These are phyloP conservation scores for Eubasilissa splendida DNA, from an alignment of 2,888 invertebrate genomes.

Conservation along the genomic window DNA sequence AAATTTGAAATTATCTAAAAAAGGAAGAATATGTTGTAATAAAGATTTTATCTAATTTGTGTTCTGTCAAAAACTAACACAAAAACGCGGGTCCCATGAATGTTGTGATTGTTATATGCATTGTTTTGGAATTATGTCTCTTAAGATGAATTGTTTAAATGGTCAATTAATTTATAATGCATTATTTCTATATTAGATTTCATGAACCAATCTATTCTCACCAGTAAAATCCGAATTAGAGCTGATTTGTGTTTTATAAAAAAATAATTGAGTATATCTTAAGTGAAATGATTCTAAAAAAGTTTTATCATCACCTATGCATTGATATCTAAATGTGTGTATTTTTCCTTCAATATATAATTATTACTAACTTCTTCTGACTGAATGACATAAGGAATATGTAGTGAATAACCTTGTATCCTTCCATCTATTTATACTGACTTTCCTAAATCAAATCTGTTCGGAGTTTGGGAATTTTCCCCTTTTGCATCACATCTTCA, in stretches of 20 bases:
- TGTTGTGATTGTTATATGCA: slow-evolving; percentile 40
- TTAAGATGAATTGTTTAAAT: slow-evolving; percentile 37
- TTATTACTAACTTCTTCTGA: slow-evolving; percentile 22
- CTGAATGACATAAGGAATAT: slow-evolving; percentile 28
- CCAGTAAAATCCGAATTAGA: no score
- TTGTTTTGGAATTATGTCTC: slow-evolving; percentile 47
- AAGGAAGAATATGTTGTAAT: no score
- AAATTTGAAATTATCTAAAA: no score
- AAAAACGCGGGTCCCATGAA: slow-evolving; percentile 22
- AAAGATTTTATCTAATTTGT: neutral
- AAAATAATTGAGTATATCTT: slow-evolving; percentile 29
- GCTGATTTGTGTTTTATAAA: no score
- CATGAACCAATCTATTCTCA: no score
- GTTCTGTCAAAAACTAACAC: slow-evolving; percentile 27
- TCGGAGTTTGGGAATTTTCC: no score
- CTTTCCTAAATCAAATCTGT: no score
- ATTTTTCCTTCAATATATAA: slow-evolving; percentile 39
- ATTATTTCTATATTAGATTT: no score
- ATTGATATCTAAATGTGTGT: slow-evolving; percentile 45
- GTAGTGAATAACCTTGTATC: slow-evolving; percentile 4
- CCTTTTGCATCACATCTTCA: no score
- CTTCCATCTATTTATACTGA: no score
- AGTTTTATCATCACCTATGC: slow-evolving; percentile 29
- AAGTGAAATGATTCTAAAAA: slow-evolving; percentile 48
- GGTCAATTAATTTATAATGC: neutral